Evolutionary conservation across 2,888 invertebrate species (phyloP).

Genomic region (Gasteruption jaculator): DNA sequence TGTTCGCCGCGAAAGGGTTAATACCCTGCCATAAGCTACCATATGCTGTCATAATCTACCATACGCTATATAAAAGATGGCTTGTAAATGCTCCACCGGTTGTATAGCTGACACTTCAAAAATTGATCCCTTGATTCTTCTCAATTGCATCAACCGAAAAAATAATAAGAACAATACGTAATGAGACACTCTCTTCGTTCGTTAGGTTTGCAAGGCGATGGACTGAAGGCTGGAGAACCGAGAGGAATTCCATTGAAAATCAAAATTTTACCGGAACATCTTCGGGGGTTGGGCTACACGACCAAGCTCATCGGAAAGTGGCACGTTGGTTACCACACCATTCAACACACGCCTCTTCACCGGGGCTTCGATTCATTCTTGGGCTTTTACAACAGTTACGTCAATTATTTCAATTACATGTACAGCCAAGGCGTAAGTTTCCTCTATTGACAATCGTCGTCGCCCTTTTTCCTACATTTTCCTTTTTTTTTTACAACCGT

Average conservation of each 20-base stretch:
- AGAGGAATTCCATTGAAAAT: constrained; percentile 56
- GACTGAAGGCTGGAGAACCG: constrained; percentile 54
- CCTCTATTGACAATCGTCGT: not conserved
- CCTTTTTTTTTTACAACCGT: constrained; percentile 1
- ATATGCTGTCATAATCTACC: no score
- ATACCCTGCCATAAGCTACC: no score
- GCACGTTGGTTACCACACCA: constrained; percentile 57
- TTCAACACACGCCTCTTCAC: constrained; percentile 64
- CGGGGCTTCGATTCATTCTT: constrained; percentile 80
- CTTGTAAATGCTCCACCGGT: no score
- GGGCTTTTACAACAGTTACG: constrained; percentile 80
- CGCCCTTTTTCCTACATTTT: no score
- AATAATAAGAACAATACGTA: not conserved
- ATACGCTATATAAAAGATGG: no score
- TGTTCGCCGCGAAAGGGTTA: no score
- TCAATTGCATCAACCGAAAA: no score
- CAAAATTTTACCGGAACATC: constrained; percentile 55
- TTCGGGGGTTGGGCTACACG: constrained; percentile 55
- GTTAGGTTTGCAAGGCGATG: constrained; percentile 57
- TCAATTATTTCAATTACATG: constrained; percentile 75
- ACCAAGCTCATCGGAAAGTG: constrained; percentile 60
- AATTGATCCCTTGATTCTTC: no score
- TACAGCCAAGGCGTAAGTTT: constrained; percentile 50
- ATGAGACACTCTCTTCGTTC: no score
- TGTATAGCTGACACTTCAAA: not conserved